A percentile compares a stretch with the other conserved stretches of the same genome.
phyloP scores from a whole-genome alignment of 2,113 vertebrate genomes.

The Onychostoma macrolepis region DNA sequence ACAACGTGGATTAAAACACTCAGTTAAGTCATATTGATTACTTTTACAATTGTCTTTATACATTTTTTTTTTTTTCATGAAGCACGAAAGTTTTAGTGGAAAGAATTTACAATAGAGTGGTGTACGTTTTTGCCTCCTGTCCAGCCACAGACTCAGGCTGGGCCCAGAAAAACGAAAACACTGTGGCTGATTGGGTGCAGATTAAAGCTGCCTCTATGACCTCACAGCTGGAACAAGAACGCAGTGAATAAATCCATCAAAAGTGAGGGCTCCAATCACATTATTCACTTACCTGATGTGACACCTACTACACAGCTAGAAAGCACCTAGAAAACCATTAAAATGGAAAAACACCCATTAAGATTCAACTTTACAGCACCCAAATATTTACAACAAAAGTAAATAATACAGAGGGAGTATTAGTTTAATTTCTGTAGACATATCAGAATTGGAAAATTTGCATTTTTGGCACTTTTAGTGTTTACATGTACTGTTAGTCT shows the following conservation, averaged over 20 bases:
- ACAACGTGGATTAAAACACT: neutral
- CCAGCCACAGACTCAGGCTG: neutral
- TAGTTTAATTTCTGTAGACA: too few species aligned
- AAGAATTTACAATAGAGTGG: neutral
- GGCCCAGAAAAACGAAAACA: neutral
- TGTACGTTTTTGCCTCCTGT: neutral
- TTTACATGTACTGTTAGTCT: neutral
- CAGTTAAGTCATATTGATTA: neutral
- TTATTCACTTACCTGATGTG: constrained; percentile 23
- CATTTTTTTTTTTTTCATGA: neutral
- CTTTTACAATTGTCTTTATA: neutral
- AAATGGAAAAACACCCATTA: neutral
- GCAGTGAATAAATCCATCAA: constrained; percentile 24
- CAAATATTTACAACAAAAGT: too few species aligned
- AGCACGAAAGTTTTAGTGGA: neutral
- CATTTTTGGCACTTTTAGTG: neutral
- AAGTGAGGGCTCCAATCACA: constrained; percentile 30
- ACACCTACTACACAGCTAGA: neutral
- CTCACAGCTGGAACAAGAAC: constrained; percentile 47
- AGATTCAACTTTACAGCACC: neutral
- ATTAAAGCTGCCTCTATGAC: constrained; percentile 42
- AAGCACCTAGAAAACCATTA: neutral
- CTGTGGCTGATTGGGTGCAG: constrained; percentile 19
- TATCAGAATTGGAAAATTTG: neutral
- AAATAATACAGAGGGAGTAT: neutral